Conservation (phyloP, 2,888 invertebrate genomes). For the Apotomis capreana region DNA sequence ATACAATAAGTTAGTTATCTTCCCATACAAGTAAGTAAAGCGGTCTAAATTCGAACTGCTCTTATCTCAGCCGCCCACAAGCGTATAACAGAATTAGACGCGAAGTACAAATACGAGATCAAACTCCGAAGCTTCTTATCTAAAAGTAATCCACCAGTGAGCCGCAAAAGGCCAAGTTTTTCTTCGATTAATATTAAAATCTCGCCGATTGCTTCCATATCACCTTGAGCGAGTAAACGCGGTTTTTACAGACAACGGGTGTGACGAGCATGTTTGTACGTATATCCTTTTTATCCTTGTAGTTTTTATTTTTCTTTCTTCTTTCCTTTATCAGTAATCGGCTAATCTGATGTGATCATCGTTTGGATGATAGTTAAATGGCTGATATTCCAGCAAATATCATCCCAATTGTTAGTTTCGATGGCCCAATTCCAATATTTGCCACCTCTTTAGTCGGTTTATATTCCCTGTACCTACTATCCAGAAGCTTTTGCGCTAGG, state of each 20-base stretch:
- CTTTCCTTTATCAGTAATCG: too few species aligned
- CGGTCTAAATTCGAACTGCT: constrained; percentile 5
- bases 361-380: too few species aligned
- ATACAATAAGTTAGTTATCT: not conserved
- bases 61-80: constrained; percentile 18
- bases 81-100: constrained; percentile 19
- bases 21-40: not conserved
- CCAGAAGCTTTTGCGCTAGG: too few species aligned
- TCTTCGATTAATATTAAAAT: constrained; percentile 39
- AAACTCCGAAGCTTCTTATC: constrained; percentile 31
- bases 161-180: constrained; percentile 34
- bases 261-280: not conserved
- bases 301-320: too few species aligned
- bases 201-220: constrained; percentile 23
- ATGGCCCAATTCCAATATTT: too few species aligned
- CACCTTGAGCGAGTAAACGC: constrained; percentile 12
- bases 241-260: not conserved
- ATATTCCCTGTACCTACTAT: too few species aligned
- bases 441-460: too few species aligned
- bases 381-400: too few species aligned
- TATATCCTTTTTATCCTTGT: too few species aligned
- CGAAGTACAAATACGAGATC: constrained; percentile 24
- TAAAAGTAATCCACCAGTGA: constrained; percentile 33
- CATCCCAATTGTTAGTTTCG: too few species aligned
- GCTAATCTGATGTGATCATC: too few species aligned